Evolutionary conservation across 2,888 invertebrate species (phyloP), one percentile per base, ranked within the genome.

Genomic region (Belgica antarctica): DNA sequence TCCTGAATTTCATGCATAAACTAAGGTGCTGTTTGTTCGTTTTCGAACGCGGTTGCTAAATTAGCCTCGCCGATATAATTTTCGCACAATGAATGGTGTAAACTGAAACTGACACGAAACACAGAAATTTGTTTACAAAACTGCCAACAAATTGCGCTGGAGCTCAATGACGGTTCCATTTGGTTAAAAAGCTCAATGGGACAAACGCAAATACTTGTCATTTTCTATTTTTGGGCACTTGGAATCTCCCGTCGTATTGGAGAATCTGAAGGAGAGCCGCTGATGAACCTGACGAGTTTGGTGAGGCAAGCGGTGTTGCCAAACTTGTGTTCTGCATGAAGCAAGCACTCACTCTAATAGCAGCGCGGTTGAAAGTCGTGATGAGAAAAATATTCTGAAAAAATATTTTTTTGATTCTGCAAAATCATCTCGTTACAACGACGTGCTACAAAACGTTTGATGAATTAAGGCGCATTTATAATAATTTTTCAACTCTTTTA

Each of bases 401-500:
- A 31, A 31, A 31, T n/a, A n/a, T n/a, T n/a, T 8, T 31, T 31
- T 31, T 31, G 12, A 31, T 28, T 62, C 15, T 62, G 62, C 62
- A 62, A 31, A 3, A 28, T 62, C 52, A 52, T 52, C 52, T 52
- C 17, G 52, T 52, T 52, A 22, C 24, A 52, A 17, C 52, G 24
- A 17, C 52, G 52, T 52, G 52, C 52, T 52, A 17, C 52, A 52
- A 52, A 52, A 52, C 17, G 52, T 17, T 52, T 17, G 52, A 52
- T 7, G 52, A 22, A 52, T 52, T 52, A 52, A 24, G 4, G 19
- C 2, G 22, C 52, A 19, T 52, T 52, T 52, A 52, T 52, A 22
- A 22, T 52, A 52, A 52, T 52, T 52, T 52, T 8, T 5, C 22
- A 19, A n/a, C 22, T 22, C 17, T 22, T 46, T 52, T 52, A 52